Base-by-base conservation (phyloP, 2,797 vertebrate species). In the Emys orbicularis region DNA sequence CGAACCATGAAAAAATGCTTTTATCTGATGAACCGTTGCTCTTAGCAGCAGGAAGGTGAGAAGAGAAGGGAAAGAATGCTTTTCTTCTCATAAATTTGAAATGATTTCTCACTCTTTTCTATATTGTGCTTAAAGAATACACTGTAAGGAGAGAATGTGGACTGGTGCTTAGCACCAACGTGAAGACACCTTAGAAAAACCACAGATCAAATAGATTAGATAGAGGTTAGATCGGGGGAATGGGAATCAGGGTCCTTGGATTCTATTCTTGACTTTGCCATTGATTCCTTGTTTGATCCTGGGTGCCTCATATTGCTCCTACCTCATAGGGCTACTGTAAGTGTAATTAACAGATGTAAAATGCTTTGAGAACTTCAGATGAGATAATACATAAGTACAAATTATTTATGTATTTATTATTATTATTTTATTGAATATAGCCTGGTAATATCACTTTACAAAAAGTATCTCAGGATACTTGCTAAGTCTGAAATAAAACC, bases 11-110 rank as follows among this genome's bases (percentile, higher is more conserved):
- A 92, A 81, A 53, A 1, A 53, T 52, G 31, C 31, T 4, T 53
- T 80, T 54, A 91, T 59, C 65, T 92, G 84, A 84, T 12, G 41
- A 92, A 61, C 88, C 91, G 41, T 93, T 94, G 95, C 74, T 93
- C 88, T 5, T 2, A 86, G 94, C 90, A 94, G 83, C 81, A 85
- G 8, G 57, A 96, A 47, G 41, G 54, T 74, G 34, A 90, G 86
- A 86, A 84, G 54, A 79, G 86, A 80, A 41, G 89, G 74, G 87
- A 91, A 52, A 34, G 90, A 85, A 59, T 13, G 37, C 19, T 88
- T 79, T 77, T 77, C 25, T 31, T 25, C 27, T 77, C 74, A 47
- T 8, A 77, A 29, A 77, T 77, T 77, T 77, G 15, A 44, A 27
- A 41, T 15, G 4, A 77, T 44, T 57, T 50, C 44, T 81, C 54